A percentile compares a stretch with the other conserved stretches of the same genome.
These are phyloP conservation scores for Cosmorhoe ocellata DNA, from an alignment of 2,888 invertebrate species.

Conservation along the genomic window DNA sequence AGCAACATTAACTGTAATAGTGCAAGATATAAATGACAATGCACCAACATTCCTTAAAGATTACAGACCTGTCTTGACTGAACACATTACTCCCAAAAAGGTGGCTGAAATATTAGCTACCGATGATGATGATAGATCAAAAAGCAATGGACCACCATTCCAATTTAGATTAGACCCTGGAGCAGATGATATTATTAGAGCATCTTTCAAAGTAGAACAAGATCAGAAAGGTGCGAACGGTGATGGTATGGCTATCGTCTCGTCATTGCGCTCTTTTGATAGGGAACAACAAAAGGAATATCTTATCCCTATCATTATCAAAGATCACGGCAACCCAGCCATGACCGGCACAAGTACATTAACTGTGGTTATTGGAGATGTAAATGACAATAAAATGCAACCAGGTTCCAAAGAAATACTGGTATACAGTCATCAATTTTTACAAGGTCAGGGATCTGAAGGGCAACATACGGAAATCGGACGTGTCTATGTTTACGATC, in stretches of 20 bases:
- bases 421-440: slow-evolving; percentile 97
- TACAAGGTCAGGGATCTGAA: slow-evolving; percentile 89
- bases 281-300: slow-evolving; percentile 98
- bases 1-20: slow-evolving; percentile 95
- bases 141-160: slow-evolving; percentile 98
- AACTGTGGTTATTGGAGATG: slow-evolving; percentile 98
- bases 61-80: slow-evolving; percentile 95
- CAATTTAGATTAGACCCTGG: slow-evolving; percentile 96
- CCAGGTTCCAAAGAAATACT: slow-evolving; percentile 98
- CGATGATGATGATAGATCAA: slow-evolving; percentile 96
- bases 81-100: slow-evolving; percentile 95
- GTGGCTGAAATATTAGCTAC: slow-evolving; percentile 96
- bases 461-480: slow-evolving; percentile 91
- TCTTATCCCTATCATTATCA: slow-evolving; percentile 97
- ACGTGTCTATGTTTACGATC: slow-evolving; percentile 97
- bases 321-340: slow-evolving; percentile 97
- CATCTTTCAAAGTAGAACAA: slow-evolving; percentile 98
- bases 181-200: slow-evolving; percentile 95
- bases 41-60: slow-evolving; percentile 96
- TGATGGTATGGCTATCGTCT: slow-evolving; percentile 98
- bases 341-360: slow-evolving; percentile 98
- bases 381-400: slow-evolving; percentile 99
- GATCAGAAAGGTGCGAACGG: slow-evolving; percentile 98
- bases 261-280: slow-evolving; percentile 95
- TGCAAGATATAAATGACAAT: slow-evolving; percentile 97